Percentiles rank a stretch among this genome's conserved stretches.
phyloP scores from a whole-genome alignment of 1,140 invertebrate genomes.

The Brachionus calyciflorus region DNA sequence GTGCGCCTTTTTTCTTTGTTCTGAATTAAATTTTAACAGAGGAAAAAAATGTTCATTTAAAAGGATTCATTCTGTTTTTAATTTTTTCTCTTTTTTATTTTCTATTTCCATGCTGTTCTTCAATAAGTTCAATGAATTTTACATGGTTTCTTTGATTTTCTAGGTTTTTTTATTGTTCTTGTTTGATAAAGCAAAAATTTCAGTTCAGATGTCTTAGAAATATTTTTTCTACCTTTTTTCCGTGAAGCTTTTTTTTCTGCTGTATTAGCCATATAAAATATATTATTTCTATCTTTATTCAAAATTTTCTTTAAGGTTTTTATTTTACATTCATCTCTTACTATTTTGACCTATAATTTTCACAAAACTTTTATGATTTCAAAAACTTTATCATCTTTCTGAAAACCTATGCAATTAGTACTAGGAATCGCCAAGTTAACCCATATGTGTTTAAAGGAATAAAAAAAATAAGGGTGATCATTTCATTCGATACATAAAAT shows the following conservation, averaged over 20 bases:
- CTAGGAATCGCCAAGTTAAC: no score
- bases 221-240: conserved; percentile 2
- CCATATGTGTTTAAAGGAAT: no score
- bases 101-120: conserved; percentile 23
- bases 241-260: neutral
- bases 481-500: no score
- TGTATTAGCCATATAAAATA: neutral
- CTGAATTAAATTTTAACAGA: neutral
- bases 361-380: no score
- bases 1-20: conserved; percentile 28
- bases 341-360: no score
- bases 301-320: no score
- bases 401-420: no score
- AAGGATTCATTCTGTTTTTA: conserved; percentile 30
- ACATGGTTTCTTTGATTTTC: conserved; percentile 12
- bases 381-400: no score
- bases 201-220: neutral
- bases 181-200: neutral
- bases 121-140: neutral
- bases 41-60: conserved; percentile 10
- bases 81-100: no score
- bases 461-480: no score
- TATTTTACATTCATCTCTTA: no score
- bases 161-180: conserved; percentile 16
- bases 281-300: neutral